These are phyloP conservation scores for Acronicta alni DNA, from an alignment of 2,888 invertebrate species.

Conservation along the genomic window DNA sequence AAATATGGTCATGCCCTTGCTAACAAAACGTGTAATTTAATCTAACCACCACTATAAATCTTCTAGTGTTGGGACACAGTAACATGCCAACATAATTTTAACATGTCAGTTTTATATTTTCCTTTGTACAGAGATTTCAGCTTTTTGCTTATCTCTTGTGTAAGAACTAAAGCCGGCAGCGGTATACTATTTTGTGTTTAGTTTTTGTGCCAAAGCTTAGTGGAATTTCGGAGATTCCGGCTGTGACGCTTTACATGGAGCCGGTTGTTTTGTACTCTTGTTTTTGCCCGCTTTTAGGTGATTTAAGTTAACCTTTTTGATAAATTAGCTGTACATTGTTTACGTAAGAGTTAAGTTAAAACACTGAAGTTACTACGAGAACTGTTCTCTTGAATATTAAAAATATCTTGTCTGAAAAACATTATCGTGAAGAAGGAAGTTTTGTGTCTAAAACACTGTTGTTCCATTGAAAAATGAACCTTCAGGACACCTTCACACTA, in stretches of 20 bases:
- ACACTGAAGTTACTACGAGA: no score
- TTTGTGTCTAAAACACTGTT: no score
- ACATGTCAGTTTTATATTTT: not conserved
- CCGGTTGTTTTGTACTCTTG: conserved; percentile 10
- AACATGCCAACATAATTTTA: conserved; percentile 11
- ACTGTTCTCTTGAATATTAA: no score
- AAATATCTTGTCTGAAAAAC: no score
- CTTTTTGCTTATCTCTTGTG: conserved; percentile 14
- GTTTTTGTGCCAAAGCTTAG: conserved; percentile 10
- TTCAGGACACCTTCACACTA: no score
- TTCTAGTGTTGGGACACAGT: not conserved
- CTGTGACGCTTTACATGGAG: conserved; percentile 20
- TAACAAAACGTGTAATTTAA: conserved; percentile 49
- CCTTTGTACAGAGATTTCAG: not conserved
- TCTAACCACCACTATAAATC: conserved; percentile 30
- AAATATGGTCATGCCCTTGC: not conserved
- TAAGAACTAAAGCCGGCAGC: not conserved
- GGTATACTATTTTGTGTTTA: conserved; percentile 6
- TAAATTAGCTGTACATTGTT: no score
- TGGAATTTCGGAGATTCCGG: conserved; percentile 15
- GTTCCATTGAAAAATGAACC: no score
- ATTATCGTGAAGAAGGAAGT: no score
- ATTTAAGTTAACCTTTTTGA: no score
- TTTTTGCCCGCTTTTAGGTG: not conserved
- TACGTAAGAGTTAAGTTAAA: no score